phyloP scores from a whole-genome alignment of 2,797 vertebrate genomes.

The Botia almorhae region DNA sequence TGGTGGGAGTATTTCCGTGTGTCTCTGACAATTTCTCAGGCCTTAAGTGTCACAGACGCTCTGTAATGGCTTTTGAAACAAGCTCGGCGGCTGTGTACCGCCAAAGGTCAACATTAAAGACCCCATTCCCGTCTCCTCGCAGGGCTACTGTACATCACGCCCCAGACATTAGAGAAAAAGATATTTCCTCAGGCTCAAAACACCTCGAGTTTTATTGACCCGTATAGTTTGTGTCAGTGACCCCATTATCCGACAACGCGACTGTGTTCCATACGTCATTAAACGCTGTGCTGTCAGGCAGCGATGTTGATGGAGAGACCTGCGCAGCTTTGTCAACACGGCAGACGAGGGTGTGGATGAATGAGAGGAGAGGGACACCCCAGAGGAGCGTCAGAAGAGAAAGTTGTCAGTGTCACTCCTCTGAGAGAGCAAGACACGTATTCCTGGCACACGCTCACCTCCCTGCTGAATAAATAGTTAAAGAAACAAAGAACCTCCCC shows the following conservation, averaged over 20 bases:
- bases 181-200: conserved; percentile 72
- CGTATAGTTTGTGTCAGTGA: conserved; percentile 70
- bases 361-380: conserved; percentile 30
- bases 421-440: conserved; percentile 10
- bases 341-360: conserved; percentile 6
- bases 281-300: conserved; percentile 50
- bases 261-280: conserved; percentile 54
- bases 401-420: conserved; percentile 40
- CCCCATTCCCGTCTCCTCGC: not conserved
- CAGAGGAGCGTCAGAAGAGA: conserved; percentile 24
- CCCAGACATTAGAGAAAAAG: conserved; percentile 66
- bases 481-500: conserved; percentile 33
- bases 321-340: conserved; percentile 42
- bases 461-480: conserved; percentile 19
- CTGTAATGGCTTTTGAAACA: conserved; percentile 42
- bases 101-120: conserved; percentile 52
- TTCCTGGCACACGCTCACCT: conserved; percentile 19
- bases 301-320: conserved; percentile 46
- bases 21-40: conserved; percentile 10
- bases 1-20: conserved; percentile 9
- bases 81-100: not conserved
- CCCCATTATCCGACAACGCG: conserved; percentile 57
- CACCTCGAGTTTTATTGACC: conserved; percentile 77
- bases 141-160: conserved; percentile 67
- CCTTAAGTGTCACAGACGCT: conserved; percentile 9